phyloP scores from a whole-genome alignment of 2,113 vertebrate genomes.

The Gila orcuttii region DNA sequence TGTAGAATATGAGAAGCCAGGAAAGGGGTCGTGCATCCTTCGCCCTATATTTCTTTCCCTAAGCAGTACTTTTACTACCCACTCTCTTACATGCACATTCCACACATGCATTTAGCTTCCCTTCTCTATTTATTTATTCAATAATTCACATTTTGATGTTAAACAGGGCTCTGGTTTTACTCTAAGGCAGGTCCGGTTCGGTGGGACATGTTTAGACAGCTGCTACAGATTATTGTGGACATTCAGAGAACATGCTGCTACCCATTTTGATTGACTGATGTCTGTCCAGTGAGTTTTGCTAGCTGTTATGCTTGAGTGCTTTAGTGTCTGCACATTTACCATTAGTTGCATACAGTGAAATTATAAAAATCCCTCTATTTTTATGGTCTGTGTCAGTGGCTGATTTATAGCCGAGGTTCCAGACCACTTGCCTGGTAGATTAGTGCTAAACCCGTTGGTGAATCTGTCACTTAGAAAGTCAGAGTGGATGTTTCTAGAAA shows the following conservation, averaged over 20 bases:
- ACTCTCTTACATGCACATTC: slow-evolving; percentile 61
- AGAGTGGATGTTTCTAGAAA: slow-evolving; percentile 50
- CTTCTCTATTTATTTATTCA: slow-evolving; percentile 72
- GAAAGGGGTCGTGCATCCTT: slow-evolving; percentile 44
- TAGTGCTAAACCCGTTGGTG: slow-evolving; percentile 64
- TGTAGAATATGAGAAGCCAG: slow-evolving; percentile 29
- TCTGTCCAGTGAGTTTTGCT: slow-evolving; percentile 37
- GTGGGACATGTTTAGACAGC: slow-evolving; percentile 76
- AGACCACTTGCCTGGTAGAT: slow-evolving; percentile 60
- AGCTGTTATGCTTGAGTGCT: neutral
- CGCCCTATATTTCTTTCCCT: slow-evolving; percentile 53
- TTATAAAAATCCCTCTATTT: slow-evolving; percentile 13
- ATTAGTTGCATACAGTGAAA: slow-evolving; percentile 5
- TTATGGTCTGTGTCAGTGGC: slow-evolving; percentile 2
- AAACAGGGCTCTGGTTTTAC: slow-evolving; percentile 67
- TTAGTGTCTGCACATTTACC: slow-evolving; percentile 13
- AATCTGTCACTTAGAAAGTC: slow-evolving; percentile 1
- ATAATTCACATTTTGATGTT: slow-evolving; percentile 68
- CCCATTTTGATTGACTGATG: slow-evolving; percentile 69
- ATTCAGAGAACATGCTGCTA: slow-evolving; percentile 48
- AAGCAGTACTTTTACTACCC: slow-evolving; percentile 43
- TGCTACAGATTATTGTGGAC: slow-evolving; percentile 64
- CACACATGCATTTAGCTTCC: slow-evolving; percentile 64
- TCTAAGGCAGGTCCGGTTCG: slow-evolving; percentile 53
- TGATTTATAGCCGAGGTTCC: slow-evolving; percentile 34